Percentiles rank a stretch among this genome's conserved stretches.
Conservation (phyloP, 2,113 vertebrate genomes). For the Serilophus lunatus region DNA sequence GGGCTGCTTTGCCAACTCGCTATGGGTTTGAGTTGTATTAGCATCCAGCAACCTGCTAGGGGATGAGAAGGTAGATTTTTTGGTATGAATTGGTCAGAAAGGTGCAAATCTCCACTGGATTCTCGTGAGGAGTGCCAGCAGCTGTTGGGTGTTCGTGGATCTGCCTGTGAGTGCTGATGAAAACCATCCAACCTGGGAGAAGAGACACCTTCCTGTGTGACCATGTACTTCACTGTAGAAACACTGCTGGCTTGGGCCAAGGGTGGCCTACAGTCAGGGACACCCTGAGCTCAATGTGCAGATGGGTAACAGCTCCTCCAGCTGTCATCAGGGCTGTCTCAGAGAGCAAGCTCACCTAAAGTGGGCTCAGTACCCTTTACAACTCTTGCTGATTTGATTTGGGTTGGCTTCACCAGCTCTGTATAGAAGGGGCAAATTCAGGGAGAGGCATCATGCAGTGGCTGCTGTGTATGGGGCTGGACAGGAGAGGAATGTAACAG, state of each 20-base stretch:
- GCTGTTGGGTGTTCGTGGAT: neutral
- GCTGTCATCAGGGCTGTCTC: neutral
- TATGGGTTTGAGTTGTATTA: neutral
- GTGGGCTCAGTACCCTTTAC: neutral
- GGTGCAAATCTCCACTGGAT: neutral
- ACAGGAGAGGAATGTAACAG: neutral
- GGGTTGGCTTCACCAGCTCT: neutral
- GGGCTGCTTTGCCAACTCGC: neutral
- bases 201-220: neutral
- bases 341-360: neutral
- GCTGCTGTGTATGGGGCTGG: neutral
- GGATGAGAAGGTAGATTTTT: neutral
- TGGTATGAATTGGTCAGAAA: neutral
- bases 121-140: neutral
- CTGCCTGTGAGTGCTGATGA: neutral
- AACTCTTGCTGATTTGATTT: neutral
- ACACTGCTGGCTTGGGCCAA: neutral
- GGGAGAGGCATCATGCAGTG: neutral
- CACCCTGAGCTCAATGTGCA: neutral
- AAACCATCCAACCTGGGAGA: neutral
- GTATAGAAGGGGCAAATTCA: neutral
- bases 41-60: neutral
- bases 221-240: neutral
- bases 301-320: neutral
- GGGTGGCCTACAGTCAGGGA: neutral